A percentile compares a stretch with the other conserved stretches of the same genome.
phyloP scores from a whole-genome alignment of 53 echinoderm and acorn worm genomes.

The Pentamera pediparva region DNA sequence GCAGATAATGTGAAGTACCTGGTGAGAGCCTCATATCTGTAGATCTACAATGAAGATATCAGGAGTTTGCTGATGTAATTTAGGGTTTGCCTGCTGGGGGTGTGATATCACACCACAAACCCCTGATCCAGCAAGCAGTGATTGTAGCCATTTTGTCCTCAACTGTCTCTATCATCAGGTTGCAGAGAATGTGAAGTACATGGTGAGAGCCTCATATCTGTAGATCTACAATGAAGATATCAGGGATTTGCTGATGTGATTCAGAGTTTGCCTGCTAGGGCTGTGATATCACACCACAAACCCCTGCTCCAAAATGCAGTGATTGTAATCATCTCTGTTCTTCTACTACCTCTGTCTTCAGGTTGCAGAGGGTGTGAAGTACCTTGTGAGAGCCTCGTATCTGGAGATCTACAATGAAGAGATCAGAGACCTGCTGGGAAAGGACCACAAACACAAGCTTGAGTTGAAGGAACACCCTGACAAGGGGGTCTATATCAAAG shows the following conservation, averaged over 20 bases:
- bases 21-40: slow-evolving; percentile 86
- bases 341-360: background rate
- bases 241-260: slow-evolving; percentile 75
- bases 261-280: no score
- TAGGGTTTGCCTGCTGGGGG: no score
- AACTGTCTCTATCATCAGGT: slow-evolving; percentile 43
- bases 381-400: slow-evolving; percentile 83
- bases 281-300: no score
- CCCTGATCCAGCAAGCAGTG: no score
- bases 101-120: no score
- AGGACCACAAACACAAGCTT: slow-evolving; percentile 65
- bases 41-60: slow-evolving; percentile 99
- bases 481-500: slow-evolving; percentile 98
- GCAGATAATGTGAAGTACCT: slow-evolving; percentile 86
- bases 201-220: slow-evolving; percentile 87
- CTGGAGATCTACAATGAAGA: slow-evolving; percentile 99
- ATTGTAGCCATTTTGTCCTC: background rate
- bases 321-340: background rate
- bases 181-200: slow-evolving; percentile 79
- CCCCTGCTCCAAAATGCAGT: no score
- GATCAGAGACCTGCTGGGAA: slow-evolving; percentile 78
- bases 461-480: slow-evolving; percentile 97
- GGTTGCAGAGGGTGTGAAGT: slow-evolving; percentile 90
- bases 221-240: slow-evolving; percentile 99
- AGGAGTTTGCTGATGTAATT: no score